Evolutionary conservation across 2,113 vertebrate species (phyloP).

Genomic region (Ammodytes dubius): DNA sequence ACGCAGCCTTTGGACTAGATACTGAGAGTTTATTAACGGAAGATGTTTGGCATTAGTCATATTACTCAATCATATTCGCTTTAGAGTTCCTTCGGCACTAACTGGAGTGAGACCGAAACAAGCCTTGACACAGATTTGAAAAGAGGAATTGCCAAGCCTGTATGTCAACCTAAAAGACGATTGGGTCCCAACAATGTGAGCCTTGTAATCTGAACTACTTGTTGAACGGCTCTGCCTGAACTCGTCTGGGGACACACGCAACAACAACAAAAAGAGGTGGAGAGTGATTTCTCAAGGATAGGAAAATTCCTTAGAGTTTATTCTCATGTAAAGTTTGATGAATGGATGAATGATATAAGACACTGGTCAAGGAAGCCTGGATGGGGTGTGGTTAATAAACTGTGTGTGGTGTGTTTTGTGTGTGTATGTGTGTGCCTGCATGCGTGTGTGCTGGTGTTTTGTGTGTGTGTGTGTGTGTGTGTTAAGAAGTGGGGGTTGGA

Average conservation of each 20-base stretch:
- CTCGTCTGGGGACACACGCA: not conserved
- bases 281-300: not conserved
- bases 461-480: too few species aligned
- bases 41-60: constrained; percentile 5
- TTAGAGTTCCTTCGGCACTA: not conserved
- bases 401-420: constrained; percentile 33
- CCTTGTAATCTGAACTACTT: not conserved
- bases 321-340: constrained; percentile 8
- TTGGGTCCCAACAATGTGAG: not conserved
- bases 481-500: constrained; percentile 36
- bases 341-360: constrained; percentile 28
- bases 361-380: constrained; percentile 21
- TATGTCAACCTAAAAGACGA: constrained; percentile 16
- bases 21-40: constrained; percentile 1
- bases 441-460: constrained; percentile 3
- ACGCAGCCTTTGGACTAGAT: not conserved
- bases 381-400: constrained; percentile 27
- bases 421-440: constrained; percentile 29
- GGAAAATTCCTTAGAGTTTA: not conserved
- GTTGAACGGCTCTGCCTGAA: not conserved
- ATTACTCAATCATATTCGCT: constrained; percentile 8
- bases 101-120: not conserved
- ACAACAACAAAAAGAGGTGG: not conserved
- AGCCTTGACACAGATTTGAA: constrained; percentile 23
- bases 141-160: constrained; percentile 39